phyloP scores from a whole-genome alignment of 2,113 vertebrate genomes.

The Sialia sialis region DNA sequence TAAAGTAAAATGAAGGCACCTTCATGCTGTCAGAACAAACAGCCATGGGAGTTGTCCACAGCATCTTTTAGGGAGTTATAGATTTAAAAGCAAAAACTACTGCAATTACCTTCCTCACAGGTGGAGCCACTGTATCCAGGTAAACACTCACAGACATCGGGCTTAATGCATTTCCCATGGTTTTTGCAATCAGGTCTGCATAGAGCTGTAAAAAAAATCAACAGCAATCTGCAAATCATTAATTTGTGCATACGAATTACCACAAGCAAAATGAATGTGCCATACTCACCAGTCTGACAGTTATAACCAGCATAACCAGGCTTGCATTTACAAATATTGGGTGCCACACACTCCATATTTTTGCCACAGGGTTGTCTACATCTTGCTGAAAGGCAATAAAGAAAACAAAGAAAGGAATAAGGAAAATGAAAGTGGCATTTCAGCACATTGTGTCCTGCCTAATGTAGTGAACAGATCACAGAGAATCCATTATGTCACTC shows the following conservation, averaged over 20 bases:
- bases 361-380: slow-evolving; percentile 82
- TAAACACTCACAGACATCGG: slow-evolving; percentile 80
- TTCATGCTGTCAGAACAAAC: not conserved
- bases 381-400: slow-evolving; percentile 71
- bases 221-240: not conserved
- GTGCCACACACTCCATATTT: slow-evolving; percentile 84
- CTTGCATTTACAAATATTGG: slow-evolving; percentile 86
- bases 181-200: slow-evolving; percentile 89
- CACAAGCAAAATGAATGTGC: not conserved
- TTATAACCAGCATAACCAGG: slow-evolving; percentile 82
- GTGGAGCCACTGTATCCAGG: slow-evolving; percentile 74
- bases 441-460: not conserved
- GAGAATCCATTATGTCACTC: not conserved
- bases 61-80: not conserved
- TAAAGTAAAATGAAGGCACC: not conserved
- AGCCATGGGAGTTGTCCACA: not conserved
- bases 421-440: not conserved
- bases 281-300: slow-evolving; percentile 82
- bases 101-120: slow-evolving; percentile 83
- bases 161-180: slow-evolving; percentile 82
- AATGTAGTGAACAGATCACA: not conserved
- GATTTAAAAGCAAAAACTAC: not conserved
- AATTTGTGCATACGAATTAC: not conserved
- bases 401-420: not conserved
- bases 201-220: slow-evolving; percentile 74